phyloP scores from a whole-genome alignment of 1,140 invertebrate species.

The Drosophila pseudoananassae region DNA sequence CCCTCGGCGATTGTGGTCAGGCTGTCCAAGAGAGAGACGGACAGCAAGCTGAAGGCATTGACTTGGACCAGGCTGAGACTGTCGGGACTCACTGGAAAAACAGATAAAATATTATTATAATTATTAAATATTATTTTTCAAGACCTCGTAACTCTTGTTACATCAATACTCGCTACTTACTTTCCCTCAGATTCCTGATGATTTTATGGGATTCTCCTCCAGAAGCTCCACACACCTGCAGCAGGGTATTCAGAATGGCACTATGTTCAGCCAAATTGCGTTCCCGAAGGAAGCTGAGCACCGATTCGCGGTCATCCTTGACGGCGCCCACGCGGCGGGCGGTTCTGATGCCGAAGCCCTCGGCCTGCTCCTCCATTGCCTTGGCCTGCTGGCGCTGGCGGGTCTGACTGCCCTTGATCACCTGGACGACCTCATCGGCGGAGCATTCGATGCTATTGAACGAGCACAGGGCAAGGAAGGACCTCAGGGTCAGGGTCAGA shows the following conservation, averaged over 20 bases:
- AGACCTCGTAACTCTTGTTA: background rate
- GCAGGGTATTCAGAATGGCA: constrained; percentile 42
- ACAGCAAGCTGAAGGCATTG: constrained; percentile 63
- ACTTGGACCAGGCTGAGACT: constrained; percentile 36
- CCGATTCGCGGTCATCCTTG: constrained; percentile 53
- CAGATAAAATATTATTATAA: background rate
- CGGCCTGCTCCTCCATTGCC: constrained; percentile 1
- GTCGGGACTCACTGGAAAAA: constrained; percentile 58
- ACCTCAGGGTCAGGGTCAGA: constrained; percentile 52
- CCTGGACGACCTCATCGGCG: constrained; percentile 56
- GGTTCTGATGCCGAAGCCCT: constrained; percentile 36
- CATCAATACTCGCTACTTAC: constrained; percentile 38
- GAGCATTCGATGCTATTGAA: constrained; percentile 65
- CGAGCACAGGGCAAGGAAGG: constrained; percentile 53
- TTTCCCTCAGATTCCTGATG: constrained; percentile 58
- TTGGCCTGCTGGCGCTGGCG: constrained; percentile 7
- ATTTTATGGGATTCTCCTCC: constrained; percentile 44
- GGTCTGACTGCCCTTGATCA: constrained; percentile 49
- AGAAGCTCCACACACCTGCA: constrained; percentile 59
- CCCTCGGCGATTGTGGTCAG: constrained; percentile 50
- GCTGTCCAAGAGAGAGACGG: constrained; percentile 54
- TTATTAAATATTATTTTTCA: no score
- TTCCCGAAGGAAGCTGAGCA: constrained; percentile 48
- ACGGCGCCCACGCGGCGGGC: constrained; percentile 22
- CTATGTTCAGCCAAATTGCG: constrained; percentile 40